Percentiles rank a stretch among this genome's conserved stretches.
Evolutionary conservation across 2,113 vertebrate species (phyloP).

Genomic region (Chloebia gouldiae): DNA sequence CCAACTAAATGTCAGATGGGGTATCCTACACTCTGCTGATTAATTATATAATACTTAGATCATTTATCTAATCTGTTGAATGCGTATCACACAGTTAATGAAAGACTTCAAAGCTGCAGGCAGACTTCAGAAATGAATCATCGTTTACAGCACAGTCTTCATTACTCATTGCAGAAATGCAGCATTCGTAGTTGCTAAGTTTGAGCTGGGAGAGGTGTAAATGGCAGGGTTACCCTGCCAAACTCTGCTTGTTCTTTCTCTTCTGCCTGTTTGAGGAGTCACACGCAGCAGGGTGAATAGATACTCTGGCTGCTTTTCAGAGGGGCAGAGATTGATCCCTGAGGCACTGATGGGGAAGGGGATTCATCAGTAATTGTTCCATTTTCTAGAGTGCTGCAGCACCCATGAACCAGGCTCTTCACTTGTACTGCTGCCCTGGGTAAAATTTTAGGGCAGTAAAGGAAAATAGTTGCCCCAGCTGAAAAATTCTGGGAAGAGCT

Average conservation of each 20-base stretch:
- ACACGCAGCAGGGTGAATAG: not conserved
- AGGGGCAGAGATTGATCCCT: not conserved
- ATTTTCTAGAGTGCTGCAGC: not conserved
- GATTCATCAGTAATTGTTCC: not conserved
- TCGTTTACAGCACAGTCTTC: not conserved
- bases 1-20: not conserved
- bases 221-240: not conserved
- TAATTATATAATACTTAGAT: conserved; percentile 28
- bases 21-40: not conserved
- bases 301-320: not conserved
- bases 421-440: not conserved
- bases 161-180: not conserved
- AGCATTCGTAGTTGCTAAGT: not conserved
- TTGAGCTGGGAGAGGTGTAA: not conserved
- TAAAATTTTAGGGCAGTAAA: not conserved
- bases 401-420: not conserved
- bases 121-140: conserved; percentile 8
- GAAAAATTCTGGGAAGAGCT: not conserved
- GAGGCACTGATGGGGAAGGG: not conserved
- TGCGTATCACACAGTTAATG: not conserved
- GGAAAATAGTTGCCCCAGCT: not conserved
- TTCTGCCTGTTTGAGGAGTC: not conserved
- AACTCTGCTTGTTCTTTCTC: not conserved
- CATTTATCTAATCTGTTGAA: conserved; percentile 12
- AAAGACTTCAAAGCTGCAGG: not conserved